Conservation (phyloP, 1,140 invertebrate genomes). For the Penaeus indicus region DNA sequence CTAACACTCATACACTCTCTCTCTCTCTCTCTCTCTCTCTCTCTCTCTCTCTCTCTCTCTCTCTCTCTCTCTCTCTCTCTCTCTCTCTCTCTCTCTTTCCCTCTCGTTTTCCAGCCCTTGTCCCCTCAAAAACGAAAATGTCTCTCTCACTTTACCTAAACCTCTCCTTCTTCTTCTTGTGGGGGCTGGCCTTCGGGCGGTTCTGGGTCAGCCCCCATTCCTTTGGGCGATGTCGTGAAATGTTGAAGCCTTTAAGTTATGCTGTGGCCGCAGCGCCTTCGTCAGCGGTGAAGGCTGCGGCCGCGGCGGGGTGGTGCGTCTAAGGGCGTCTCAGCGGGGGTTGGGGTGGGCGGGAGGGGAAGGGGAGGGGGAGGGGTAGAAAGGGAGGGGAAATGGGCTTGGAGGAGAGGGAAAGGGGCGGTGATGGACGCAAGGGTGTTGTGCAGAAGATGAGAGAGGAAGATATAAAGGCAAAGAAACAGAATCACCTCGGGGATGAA, state of each 20-base stretch:
- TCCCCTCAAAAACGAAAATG: neutral
- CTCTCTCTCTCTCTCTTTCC: too few species aligned
- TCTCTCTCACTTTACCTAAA: conserved; percentile 17
- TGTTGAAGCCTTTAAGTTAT: conserved; percentile 24
- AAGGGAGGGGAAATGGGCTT: neutral
- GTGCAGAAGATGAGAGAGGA: neutral
- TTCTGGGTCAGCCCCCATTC: conserved; percentile 61
- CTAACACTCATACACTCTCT: too few species aligned
- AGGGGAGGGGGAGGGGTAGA: neutral
- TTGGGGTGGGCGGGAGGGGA: too few species aligned
- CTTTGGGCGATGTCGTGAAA: conserved; percentile 55
- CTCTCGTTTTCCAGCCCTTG: too few species aligned
- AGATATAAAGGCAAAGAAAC: neutral
- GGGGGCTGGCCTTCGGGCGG: conserved; percentile 61
- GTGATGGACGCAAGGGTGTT: too few species aligned
- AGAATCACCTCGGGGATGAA: too few species aligned
- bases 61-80: too few species aligned
- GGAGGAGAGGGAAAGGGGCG: neutral
- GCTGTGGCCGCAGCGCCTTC: conserved; percentile 45
- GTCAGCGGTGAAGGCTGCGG: neutral
- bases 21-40: too few species aligned
- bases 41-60: too few species aligned
- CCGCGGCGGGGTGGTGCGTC: neutral
- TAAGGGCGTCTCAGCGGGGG: neutral
- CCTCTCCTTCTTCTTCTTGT: conserved; percentile 54